Conservation (phyloP, 2,113 vertebrate species). For the Micronycteris hirsuta region DNA sequence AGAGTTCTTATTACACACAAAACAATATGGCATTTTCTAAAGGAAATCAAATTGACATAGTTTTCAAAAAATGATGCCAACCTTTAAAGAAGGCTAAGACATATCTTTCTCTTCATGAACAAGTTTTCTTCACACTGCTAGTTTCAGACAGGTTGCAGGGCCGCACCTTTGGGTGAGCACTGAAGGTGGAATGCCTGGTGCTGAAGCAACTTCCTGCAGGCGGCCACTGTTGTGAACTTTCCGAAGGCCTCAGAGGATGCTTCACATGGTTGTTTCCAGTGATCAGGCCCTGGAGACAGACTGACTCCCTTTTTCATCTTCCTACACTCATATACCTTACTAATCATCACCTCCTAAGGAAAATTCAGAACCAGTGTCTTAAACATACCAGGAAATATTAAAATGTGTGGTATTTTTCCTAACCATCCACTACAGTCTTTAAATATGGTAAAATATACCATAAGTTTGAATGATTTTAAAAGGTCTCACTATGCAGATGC, state of each 20-base stretch:
- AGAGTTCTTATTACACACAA: background rate
- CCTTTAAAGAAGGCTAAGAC: background rate
- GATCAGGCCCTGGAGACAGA: background rate
- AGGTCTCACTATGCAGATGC: background rate
- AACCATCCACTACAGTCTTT: background rate
- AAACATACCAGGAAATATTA: background rate
- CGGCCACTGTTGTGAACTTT: background rate
- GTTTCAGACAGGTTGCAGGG: background rate
- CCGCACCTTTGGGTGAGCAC: background rate
- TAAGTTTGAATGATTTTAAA: background rate
- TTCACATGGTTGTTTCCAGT: background rate
- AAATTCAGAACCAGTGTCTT: background rate
- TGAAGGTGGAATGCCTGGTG: too few relatives aligned
- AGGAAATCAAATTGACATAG: background rate
- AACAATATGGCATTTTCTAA: background rate
- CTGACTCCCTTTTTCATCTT: too few relatives aligned
- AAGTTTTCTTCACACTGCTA: background rate
- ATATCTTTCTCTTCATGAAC: background rate
- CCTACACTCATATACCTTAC: background rate
- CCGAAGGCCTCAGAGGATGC: background rate
- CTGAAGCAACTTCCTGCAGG: background rate
- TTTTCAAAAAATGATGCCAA: background rate
- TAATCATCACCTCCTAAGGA: background rate
- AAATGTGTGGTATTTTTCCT: background rate
- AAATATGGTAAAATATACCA: background rate